A percentile compares a stretch with the other conserved stretches of the same genome.
Conservation (phyloP, 2,113 vertebrate genomes). For the Rhinolophus sinicus region DNA sequence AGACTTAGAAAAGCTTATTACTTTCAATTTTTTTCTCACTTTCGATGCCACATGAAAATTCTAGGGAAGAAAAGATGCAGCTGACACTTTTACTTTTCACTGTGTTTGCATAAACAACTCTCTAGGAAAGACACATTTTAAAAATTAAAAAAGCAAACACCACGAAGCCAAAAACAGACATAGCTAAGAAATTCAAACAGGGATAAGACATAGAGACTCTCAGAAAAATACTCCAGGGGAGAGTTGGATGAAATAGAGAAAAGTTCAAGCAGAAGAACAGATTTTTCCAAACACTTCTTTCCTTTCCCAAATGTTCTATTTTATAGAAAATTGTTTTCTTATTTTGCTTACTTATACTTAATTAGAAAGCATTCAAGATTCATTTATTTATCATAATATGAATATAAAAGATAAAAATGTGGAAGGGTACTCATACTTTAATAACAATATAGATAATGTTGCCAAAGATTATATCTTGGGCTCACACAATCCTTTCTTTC, state of each 20-base stretch:
- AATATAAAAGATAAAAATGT: constrained; percentile 27
- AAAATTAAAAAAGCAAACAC: constrained; percentile 79
- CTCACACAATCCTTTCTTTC: background rate
- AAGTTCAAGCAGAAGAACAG: background rate
- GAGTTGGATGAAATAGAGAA: constrained; percentile 46
- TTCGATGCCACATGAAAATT: constrained; percentile 74
- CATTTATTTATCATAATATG: background rate
- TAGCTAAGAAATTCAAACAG: constrained; percentile 71
- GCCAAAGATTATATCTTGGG: background rate
- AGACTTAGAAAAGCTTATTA: constrained; percentile 72
- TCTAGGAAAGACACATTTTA: constrained; percentile 72
- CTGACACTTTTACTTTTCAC: constrained; percentile 81
- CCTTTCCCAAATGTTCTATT: background rate
- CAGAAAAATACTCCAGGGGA: constrained; percentile 60
- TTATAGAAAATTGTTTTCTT: background rate
- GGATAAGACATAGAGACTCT: constrained; percentile 47
- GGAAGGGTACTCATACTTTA: background rate
- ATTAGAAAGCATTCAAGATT: background rate
- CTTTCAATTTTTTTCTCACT: constrained; percentile 75
- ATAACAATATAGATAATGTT: background rate
- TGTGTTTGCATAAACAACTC: constrained; percentile 75
- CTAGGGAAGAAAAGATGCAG: constrained; percentile 73
- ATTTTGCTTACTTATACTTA: background rate
- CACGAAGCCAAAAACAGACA: constrained; percentile 72
- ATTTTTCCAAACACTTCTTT: constrained; percentile 12